These are phyloP conservation scores for Spongia lamella DNA, from an alignment of 37 sponge, comb jelly and placozoan species.

Conservation along the genomic window DNA sequence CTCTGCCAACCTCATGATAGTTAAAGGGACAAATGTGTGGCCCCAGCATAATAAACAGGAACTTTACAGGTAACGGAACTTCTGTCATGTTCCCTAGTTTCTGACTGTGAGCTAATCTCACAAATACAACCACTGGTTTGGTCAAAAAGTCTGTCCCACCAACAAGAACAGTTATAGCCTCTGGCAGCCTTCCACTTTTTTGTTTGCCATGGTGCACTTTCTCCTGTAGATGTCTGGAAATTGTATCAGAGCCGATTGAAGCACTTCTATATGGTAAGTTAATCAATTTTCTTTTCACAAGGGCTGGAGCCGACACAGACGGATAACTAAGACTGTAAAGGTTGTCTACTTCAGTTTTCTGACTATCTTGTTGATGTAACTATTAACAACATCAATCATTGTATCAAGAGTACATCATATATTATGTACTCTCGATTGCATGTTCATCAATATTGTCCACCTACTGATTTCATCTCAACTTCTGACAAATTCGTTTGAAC, in stretches of 20 bases:
- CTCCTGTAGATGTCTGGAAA: not conserved
- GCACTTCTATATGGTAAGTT: too few species aligned
- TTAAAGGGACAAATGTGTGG: constrained; percentile 40
- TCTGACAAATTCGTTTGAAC: not conserved
- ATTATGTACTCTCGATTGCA: too few species aligned
- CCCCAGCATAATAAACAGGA: constrained; percentile 79
- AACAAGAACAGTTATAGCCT: constrained; percentile 83
- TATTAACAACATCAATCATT: too few species aligned
- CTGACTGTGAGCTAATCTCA: constrained; percentile 57
- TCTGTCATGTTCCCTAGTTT: constrained; percentile 77
- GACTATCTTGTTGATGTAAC: too few species aligned
- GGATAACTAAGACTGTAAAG: too few species aligned
- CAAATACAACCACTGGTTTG: constrained; percentile 72
- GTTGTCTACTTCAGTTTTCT: too few species aligned
- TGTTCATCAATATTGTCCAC: too few species aligned
- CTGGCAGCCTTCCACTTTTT: constrained; percentile 48
- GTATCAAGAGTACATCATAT: too few species aligned
- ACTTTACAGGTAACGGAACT: constrained; percentile 83
- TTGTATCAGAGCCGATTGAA: not conserved
- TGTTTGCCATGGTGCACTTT: not conserved
- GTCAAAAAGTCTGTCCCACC: constrained; percentile 74
- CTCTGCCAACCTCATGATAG: constrained; percentile 88
- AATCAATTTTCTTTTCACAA: too few species aligned
- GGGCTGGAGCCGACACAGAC: too few species aligned
- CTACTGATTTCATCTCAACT: too few species aligned